These are phyloP conservation scores for Zaprionus ghesquierei DNA, from an alignment of 1,140 invertebrate genomes.

Conservation along the genomic window DNA sequence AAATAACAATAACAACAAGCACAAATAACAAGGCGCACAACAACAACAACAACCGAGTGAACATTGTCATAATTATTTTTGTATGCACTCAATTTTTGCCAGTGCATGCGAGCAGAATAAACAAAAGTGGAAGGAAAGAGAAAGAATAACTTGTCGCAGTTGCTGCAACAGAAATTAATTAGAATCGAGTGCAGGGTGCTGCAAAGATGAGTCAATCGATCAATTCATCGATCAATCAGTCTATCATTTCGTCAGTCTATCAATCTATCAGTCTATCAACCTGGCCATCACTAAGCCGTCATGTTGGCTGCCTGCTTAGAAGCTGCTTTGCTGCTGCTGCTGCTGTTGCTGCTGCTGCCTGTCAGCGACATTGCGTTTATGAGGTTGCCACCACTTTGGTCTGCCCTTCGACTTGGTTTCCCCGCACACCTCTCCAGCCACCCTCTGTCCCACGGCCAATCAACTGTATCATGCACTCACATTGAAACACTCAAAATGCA, in stretches of 20 bases:
- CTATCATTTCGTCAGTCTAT: slow-evolving; percentile 23
- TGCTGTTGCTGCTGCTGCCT: slow-evolving; percentile 2
- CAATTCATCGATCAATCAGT: slow-evolving; percentile 45
- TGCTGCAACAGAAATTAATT: slow-evolving; percentile 60
- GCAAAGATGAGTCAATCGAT: slow-evolving; percentile 51
- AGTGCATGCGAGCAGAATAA: slow-evolving; percentile 17
- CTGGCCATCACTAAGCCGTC: slow-evolving; percentile 3
- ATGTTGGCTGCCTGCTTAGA: slow-evolving; percentile 4
- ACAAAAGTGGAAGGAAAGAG: not conserved
- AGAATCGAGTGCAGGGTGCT: slow-evolving; percentile 45
- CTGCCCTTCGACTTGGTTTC: not conserved
- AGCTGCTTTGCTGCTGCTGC: not conserved
- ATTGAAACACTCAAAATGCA: slow-evolving; percentile 34
- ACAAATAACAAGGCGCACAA: not conserved
- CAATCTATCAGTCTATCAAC: slow-evolving; percentile 6
- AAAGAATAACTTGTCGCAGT: slow-evolving; percentile 2
- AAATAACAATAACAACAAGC: not conserved
- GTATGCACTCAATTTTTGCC: slow-evolving; percentile 25
- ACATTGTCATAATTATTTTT: slow-evolving; percentile 18
- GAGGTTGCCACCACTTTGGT: not conserved
- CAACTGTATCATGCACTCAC: slow-evolving; percentile 19
- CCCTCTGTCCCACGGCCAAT: not conserved
- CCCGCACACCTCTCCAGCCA: not conserved
- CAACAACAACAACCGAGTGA: not conserved
- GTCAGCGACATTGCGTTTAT: slow-evolving; percentile 50